Conservation (phyloP, 2,113 vertebrate species). For the Prionailurus bengalensis region DNA sequence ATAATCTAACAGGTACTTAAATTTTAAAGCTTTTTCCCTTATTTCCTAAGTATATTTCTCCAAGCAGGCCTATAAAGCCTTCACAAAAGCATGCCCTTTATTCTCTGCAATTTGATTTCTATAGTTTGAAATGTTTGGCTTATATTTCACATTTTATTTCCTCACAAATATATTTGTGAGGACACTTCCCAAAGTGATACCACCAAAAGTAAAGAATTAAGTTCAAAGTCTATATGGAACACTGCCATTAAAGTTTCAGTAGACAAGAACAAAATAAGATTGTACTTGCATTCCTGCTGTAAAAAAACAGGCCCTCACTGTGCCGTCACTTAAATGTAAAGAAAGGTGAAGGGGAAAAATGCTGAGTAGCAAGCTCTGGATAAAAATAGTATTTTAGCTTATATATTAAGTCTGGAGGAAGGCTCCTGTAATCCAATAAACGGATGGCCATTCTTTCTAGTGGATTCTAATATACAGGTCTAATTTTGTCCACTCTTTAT, state of each 20-base stretch:
- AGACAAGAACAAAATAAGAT: background rate
- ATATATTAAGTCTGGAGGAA: background rate
- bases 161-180: background rate
- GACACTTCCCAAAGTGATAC: constrained; percentile 13
- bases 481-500: constrained; percentile 19
- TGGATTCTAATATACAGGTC: background rate
- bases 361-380: background rate
- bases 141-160: constrained; percentile 32
- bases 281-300: background rate
- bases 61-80: background rate
- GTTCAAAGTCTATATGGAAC: constrained; percentile 11
- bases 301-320: background rate
- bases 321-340: constrained; percentile 2
- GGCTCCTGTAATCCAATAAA: background rate
- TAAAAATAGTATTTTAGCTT: constrained; percentile 3
- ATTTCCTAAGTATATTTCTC: constrained; percentile 9
- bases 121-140: constrained; percentile 25
- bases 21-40: background rate
- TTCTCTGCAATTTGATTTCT: background rate
- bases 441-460: background rate
- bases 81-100: background rate
- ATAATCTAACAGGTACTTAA: background rate
- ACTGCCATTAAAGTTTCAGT: background rate
- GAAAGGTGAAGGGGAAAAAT: background rate
- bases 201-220: constrained; percentile 34